Evolutionary conservation across 2,797 vertebrate genomes (phyloP).

Genomic region (Todus mexicanus): DNA sequence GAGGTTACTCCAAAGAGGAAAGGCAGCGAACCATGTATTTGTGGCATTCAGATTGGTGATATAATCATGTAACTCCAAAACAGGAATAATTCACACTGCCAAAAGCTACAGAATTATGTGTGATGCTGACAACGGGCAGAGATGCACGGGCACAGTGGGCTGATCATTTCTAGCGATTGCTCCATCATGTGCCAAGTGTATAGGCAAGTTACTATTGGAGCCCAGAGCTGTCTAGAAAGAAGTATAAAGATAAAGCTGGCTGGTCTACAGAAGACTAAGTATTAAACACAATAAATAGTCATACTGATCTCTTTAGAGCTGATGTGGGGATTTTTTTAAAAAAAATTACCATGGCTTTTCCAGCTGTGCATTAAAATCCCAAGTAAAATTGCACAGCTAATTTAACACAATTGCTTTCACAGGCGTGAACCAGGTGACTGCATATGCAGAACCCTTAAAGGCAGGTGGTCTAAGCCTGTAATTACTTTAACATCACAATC

Average conservation of each 20-base stretch:
- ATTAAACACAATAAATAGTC: background rate
- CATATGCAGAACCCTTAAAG: background rate
- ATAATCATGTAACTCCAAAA: conserved; percentile 18
- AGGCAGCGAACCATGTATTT: conserved; percentile 49
- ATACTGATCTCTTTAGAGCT: background rate
- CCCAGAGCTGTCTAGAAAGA: background rate
- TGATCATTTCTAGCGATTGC: background rate
- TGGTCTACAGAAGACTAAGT: background rate
- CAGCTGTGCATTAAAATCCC: background rate
- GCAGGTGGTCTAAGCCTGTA: background rate
- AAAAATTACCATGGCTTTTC: background rate
- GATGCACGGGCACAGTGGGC: background rate
- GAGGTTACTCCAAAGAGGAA: conserved; percentile 49
- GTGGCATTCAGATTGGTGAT: conserved; percentile 29
- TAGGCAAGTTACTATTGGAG: background rate
- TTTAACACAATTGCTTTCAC: background rate
- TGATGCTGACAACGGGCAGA: background rate
- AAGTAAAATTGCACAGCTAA: background rate
- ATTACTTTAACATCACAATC: background rate
- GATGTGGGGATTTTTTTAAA: background rate
- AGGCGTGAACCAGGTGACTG: background rate
- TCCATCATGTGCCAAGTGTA: background rate
- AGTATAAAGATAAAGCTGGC: background rate
- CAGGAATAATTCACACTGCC: conserved; percentile 6
- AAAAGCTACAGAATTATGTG: conserved; percentile 29